Base-by-base conservation (phyloP, 1,140 invertebrate species). In the Caenorhabditis brenneri region DNA sequence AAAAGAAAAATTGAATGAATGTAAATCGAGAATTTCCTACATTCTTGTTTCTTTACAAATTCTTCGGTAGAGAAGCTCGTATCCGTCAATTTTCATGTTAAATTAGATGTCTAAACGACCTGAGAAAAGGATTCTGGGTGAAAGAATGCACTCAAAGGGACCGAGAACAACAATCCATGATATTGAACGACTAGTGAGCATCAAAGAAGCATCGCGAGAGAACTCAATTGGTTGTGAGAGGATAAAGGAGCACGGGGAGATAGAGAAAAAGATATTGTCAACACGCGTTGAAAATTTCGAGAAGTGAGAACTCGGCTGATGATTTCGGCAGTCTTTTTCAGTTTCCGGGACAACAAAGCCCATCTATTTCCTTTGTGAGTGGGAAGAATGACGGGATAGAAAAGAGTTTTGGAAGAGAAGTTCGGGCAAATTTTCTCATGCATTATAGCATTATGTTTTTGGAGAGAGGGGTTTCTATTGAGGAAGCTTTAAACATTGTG, bases 281-380 rank as follows among this genome's bases (percentile, higher is more conserved):
- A 74, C 65, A 74, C 65, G 19, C 65, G 65, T 74, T 74, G 65
- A 74, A 74, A 74, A 42, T 74, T 74, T 74, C 12, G 65, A 24
- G 36, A 46, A 36, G 65, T 0, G 36, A 46, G 10, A 74, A 31
- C n/a, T 74, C 15, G 15, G n/a, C n/a, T 19, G 65, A 74, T 74
- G 36, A 74, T 42, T 74, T 74, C 16, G 0, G 65, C 33, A 74
- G 65, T 24, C 39, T 31, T 22, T 31, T 6, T 12, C 9, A 24
- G 36, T 74, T 74, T 42, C 36, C 36, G 65, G 33, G n/a, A 42
- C 65, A 31, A 46, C 65, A 29, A 42, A 24, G 6, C 33, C 16
- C 19, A 65, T 33, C 33, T 22, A 65, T 65, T 19, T 10, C 58
- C 10, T 42, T 74, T 74, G n/a, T 46, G 65, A 42, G 12, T 4